A percentile compares a stretch with the other conserved stretches of the same genome.
phyloP scores from a whole-genome alignment of 23 tunicate species.

The Corella eumyota region DNA sequence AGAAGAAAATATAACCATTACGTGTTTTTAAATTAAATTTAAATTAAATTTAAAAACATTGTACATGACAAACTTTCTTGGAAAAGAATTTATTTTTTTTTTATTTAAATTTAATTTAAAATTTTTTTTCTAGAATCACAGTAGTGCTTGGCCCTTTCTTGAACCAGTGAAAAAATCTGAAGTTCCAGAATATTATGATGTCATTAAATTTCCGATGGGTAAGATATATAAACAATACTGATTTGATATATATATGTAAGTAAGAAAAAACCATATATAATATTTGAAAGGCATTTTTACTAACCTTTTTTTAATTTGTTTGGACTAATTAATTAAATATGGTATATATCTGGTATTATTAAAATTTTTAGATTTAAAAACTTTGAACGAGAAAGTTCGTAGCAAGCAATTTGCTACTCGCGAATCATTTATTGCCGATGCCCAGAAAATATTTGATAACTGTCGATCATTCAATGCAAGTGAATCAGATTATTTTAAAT shows the following conservation, averaged over 20 bases:
- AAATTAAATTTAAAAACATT: too few relatives aligned
- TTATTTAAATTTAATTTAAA: too few relatives aligned
- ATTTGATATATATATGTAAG: not conserved
- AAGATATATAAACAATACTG: not conserved
- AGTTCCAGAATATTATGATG: slow-evolving; percentile 83
- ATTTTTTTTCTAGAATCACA: slow-evolving; percentile 37
- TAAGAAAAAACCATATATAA: too few relatives aligned
- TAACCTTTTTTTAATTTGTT: too few relatives aligned
- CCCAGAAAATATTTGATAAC: slow-evolving; percentile 78
- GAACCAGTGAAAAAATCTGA: slow-evolving; percentile 80
- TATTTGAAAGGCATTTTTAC: too few relatives aligned
- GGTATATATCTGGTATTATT: too few relatives aligned
- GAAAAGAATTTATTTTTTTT: too few relatives aligned
- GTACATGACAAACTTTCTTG: too few relatives aligned
- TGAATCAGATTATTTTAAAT: slow-evolving; percentile 64
- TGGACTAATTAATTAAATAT: too few relatives aligned
- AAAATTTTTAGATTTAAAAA: slow-evolving; percentile 49
- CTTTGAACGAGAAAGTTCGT: slow-evolving; percentile 57
- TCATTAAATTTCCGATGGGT: slow-evolving; percentile 87
- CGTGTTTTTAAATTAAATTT: too few relatives aligned
- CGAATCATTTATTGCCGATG: slow-evolving; percentile 55
- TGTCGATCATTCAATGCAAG: slow-evolving; percentile 61
- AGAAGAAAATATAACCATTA: too few relatives aligned
- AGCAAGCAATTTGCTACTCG: slow-evolving; percentile 36
- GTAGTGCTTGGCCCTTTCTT: slow-evolving; percentile 93